Base-by-base conservation (phyloP, 2,888 invertebrate genomes). In the Polyommatus iphigenia region DNA sequence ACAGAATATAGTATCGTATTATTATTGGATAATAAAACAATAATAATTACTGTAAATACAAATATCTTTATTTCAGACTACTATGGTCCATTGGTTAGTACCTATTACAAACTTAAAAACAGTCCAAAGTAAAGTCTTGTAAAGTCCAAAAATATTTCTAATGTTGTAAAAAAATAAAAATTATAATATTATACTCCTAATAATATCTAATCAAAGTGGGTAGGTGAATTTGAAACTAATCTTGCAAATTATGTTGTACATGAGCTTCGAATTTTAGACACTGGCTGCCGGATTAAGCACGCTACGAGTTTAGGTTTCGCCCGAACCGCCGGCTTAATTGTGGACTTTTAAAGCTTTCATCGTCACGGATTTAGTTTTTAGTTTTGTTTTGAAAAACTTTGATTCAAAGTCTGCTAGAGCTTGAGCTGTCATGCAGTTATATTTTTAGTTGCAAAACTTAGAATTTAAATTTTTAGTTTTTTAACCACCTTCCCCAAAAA, bases 321-420 rank as follows among this genome's bases (percentile, higher is more conserved):
- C 81, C 79, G 80, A 82, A 82, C 83, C 82, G 82, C 81, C 82
- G 81, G 83, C 84, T 84, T 86, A 85, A 86, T 86, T 85, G 84
- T 82, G 82, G 83, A 85, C 84, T 86, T 83, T 84, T 80, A 83
- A 83, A 83, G 85, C 84, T 85, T 84, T 84, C 83, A 84, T 83
- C 82, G 81, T 76, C 24, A 75, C 75, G 75, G 75, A 54, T 50
- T 50, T 50, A 29, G 54, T 75, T 76, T 67, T 29, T 13, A 57
- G 50, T n/a, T 75, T 73, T 79, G 73, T 54, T 77, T 24, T 29
- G 15, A 76, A 73, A 78, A 75, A 46, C 7, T 57, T 75, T 50
- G 67, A 62, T 24, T 67, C 13, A 15, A 67, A 67, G 62, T 67
- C 24, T 32, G 29, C 67, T 62, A 24, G 62, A 24, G 13, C 62